These are phyloP conservation scores for Erpornis zantholeuca DNA, from an alignment of 2,113 vertebrate species.

Conservation along the genomic window DNA sequence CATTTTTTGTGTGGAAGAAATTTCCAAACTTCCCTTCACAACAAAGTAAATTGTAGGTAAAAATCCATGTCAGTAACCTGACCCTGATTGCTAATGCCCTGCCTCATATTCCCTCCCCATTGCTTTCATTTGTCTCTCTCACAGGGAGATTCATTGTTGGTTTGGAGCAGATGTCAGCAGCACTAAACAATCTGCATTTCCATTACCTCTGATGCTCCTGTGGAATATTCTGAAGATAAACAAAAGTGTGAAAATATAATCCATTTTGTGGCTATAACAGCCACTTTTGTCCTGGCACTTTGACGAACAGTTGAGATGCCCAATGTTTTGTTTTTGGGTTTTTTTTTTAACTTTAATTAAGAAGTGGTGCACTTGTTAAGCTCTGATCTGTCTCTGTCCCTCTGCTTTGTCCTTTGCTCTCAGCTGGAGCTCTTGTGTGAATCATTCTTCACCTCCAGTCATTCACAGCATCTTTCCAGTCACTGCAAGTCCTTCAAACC, in stretches of 20 bases:
- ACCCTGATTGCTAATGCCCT: neutral
- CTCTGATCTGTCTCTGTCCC: neutral
- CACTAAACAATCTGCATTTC: neutral
- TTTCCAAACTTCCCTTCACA: neutral
- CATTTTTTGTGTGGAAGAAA: neutral
- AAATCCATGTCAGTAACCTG: neutral
- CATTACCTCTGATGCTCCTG: neutral
- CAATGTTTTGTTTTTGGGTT: no score
- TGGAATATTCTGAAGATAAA: neutral
- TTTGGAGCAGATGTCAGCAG: neutral
- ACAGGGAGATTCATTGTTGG: neutral
- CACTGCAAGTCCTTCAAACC: neutral
- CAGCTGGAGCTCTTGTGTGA: neutral
- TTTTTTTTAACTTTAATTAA: neutral
- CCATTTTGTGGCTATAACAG: neutral
- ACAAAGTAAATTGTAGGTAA: neutral
- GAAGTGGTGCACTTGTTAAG: neutral
- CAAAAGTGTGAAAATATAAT: neutral
- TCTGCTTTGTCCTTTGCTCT: neutral
- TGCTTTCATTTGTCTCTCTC: neutral
- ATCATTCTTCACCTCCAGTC: neutral
- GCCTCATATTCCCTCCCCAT: neutral
- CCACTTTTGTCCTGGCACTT: neutral
- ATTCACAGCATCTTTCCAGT: neutral
- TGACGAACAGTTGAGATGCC: neutral